Evolutionary conservation across 2,888 invertebrate genomes (phyloP), one percentile per base, ranked within the genome.

Genomic region (Philopedon plagiatum): DNA sequence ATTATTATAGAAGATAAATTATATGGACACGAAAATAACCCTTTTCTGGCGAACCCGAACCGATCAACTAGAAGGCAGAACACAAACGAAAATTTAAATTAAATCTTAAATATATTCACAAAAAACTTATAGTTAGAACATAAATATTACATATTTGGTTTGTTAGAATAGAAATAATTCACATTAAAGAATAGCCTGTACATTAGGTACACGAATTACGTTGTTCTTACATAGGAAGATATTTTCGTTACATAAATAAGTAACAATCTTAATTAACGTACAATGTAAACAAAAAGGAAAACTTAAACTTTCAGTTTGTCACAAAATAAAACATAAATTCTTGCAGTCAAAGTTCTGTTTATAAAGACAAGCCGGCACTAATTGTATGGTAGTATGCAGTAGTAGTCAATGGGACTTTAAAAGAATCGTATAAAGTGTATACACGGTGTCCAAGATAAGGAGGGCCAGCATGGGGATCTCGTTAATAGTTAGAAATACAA

Each of bases 111-210:
- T 49, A 63, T 63, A 63, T 63, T 63, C 63, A 63, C 63, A 63
- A 21, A 60, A 13, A 49, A 51, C 49, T 70, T 71, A 76, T 75
- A 78, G 77, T 75, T 77, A 77, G 79, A 77, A 77, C 79, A 80
- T 78, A 81, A 80, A 79, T 80, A 79, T 75, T 68, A 79, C 76
- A 78, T 80, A 80, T 81, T 81, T 81, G 79, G 80, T 78, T 79
- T 77, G 71, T 76, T 78, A 75, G 72, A 63, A 76, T 71, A 71
- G 68, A 75, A 74, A 75, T 77, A 65, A 71, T 75, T 70, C 60
- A 73, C 65, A 63, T 75, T 74, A 78, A 76, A 76, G 73, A 75
- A 68, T 72, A 71, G 68, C 62, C 76, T 78, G 76, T 76, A 78
- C 77, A 77, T 76, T 70, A 75, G 64, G 56, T 64, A 64, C 64